Base-by-base conservation (phyloP, 2,797 vertebrate genomes). In the Gobio occitaniae region DNA sequence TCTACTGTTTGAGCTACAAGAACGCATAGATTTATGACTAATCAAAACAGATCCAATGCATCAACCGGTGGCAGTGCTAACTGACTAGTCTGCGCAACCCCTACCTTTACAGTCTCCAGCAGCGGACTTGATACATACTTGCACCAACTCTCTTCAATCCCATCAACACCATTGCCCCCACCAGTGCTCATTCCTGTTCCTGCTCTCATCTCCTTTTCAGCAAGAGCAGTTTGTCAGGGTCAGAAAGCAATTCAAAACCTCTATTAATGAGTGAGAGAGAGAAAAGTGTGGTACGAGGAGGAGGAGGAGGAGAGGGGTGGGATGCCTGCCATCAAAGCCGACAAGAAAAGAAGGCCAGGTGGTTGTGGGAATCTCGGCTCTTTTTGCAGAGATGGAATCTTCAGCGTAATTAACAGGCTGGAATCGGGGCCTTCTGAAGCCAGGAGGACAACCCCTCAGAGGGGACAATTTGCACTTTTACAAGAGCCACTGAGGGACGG, bases 201-300 rank as follows among this genome's bases (percentile, higher is more conserved):
- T 88, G 82, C 84, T 89, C 90, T 84, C 75, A 0, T 86, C 88
- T 92, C 91, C 78, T 94, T 95, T 95, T 95, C 94, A 95, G 95
- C 75, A 89, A 91, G 92, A 93, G 86, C 93, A 93, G 95, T 95
- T 96, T 97, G 96, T 95, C 94, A 90, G 94, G 94, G 93, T 92
- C 84, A 90, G 93, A 93, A 92, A 94, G 97, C 96, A 97, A 98
- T 93, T 95, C 95, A 97, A 98, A 97, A 97, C 97, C 95, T 78
- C 83, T 86, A 91, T 94, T 95, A 96, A 96, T 95, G 94, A 93
- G 83, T 78, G 44, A 86, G 85, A 59, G 83, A 89, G 89, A 86
- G 84, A 89, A 82, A 88, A 88, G 93, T 91, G 93, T 90, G 91
- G 90, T 92, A 90, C 86, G 92, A 88, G 74, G 66, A 80, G 82